Evolutionary conservation across 2,113 vertebrate species (phyloP), one percentile per base, ranked within the genome.

Genomic region (Haplotaxodon microlepis): DNA sequence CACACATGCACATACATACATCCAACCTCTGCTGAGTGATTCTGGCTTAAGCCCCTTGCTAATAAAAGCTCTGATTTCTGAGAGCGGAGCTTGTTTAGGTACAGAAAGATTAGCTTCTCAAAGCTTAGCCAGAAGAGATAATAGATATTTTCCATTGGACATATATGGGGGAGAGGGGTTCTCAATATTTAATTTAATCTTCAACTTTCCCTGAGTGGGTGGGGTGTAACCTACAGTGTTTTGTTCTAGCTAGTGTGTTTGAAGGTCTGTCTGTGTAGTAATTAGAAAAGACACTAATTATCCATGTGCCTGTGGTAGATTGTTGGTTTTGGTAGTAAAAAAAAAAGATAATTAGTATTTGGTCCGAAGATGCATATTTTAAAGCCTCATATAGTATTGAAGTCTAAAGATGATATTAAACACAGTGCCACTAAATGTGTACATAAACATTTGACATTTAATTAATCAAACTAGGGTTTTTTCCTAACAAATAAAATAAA

Each of bases 51-150:
- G 66, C 53, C 85, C 82, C 4, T 17, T 87, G 86, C 81, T 91
- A 89, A 84, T 91, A 51, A 82, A 86, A 81, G 69, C 79, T 63
- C 57, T 78, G 86, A 86, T 90, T 89, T 84, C 86, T 86, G 86
- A 89, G 84, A 87, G 89, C 42, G 4, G 61, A 45, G 79, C 85
- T 85, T 89, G 76, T 92, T 91, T 73, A 40, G 81, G 61, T 81
- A 66, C 61, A 73, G 84, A 40, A 61, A 85, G 89, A 88, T 93
- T 86, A 84, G 54, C 56, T 76, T 89, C 71, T 81, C 47, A 54
- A 10, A 88, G 81, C 69, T 85, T 36, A 84, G 80, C 86, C 59
- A 29, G 34, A 59, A 50, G 38, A 89, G 53, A 91, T 86, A 86
- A 80, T 54, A 47, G 8, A 56, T 82, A 63, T 50, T 84, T 89